Base-by-base conservation (phyloP, 1,140 invertebrate species). In the Bicyclus anynana region DNA sequence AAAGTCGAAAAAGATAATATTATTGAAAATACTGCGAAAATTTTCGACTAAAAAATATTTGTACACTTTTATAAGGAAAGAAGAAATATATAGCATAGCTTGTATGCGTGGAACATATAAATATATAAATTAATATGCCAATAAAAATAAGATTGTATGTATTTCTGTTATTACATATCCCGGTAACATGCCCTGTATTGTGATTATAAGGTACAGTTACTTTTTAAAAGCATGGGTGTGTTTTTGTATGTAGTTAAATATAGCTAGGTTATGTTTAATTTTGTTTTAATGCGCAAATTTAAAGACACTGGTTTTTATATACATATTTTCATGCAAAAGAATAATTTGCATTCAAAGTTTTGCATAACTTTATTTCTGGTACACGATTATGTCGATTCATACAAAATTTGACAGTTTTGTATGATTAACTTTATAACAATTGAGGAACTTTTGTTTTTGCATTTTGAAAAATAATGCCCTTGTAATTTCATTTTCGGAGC, bases 221-320 rank as follows among this genome's bases (percentile, higher is more conserved):
- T 35, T 52, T 59, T 72, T 51, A 63, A n/a, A 65, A 55, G 76
- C 76, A 80, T 83, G 80, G 58, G 67, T 72, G 72, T 80, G 69
- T 62, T 47, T 55, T 50, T 58, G 20, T 21, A 27, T 35, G 40
- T 59, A 42, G 33, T 51, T 27, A 57, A 38, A 49, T 68, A 23
- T 7, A 37, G 27, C 52, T 52, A 65, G 57, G 37, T 58, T 67
- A 61, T 53, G 53, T 59, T 61, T 59, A 37, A 17, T 13, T 47
- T 38, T 66, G 51, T 60, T 62, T 33, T 35, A 20, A 10, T 2
- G 13, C 14, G 17, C 37, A 16, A 40, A 14, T 40, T 40, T 40
- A 40, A 40, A 40, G 37, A 23, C 7, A 7, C 23, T n/a, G n/a
- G n/a, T n/a, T n/a, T n/a, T 27, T 27, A 27, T 27, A 27, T 5